These are phyloP conservation scores for Anthoptus insignis DNA, from an alignment of 2,888 invertebrate genomes.

Conservation along the genomic window DNA sequence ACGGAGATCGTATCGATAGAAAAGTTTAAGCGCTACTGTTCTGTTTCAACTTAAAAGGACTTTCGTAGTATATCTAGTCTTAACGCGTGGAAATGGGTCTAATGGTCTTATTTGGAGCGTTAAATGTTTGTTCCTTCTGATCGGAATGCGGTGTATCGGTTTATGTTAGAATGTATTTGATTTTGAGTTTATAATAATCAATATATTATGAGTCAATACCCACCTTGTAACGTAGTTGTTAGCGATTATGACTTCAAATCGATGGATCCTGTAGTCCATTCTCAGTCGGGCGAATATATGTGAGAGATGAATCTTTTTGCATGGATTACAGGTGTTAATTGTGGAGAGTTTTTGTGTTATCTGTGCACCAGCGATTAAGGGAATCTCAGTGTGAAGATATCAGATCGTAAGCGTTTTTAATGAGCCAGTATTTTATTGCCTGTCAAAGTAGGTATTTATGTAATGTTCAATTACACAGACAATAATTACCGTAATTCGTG, in stretches of 20 bases:
- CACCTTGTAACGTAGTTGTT: no score
- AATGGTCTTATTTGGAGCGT: conserved; percentile 31
- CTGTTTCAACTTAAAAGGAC: conserved; percentile 38
- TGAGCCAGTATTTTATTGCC: neutral
- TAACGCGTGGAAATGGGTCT: conserved; percentile 35
- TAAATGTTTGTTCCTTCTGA: conserved; percentile 21
- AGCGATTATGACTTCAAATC: no score
- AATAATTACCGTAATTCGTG: conserved; percentile 10
- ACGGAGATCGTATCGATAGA: conserved; percentile 51
- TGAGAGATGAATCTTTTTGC: no score
- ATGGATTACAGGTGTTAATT: no score
- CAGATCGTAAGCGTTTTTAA: no score
- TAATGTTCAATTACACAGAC: conserved; percentile 4
- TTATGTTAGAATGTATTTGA: neutral
- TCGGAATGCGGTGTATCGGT: conserved; percentile 22
- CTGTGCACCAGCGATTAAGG: no score
- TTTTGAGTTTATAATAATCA: no score
- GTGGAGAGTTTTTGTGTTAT: no score
- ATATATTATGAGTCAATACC: no score
- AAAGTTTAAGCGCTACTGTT: conserved; percentile 54
- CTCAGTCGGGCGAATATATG: no score
- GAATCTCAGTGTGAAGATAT: no score
- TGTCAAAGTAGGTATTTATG: neutral
- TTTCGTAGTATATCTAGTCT: conserved; percentile 34
- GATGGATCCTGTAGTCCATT: no score